phyloP scores from a whole-genome alignment of 2,888 invertebrate species.

The Hemithea aestivaria region DNA sequence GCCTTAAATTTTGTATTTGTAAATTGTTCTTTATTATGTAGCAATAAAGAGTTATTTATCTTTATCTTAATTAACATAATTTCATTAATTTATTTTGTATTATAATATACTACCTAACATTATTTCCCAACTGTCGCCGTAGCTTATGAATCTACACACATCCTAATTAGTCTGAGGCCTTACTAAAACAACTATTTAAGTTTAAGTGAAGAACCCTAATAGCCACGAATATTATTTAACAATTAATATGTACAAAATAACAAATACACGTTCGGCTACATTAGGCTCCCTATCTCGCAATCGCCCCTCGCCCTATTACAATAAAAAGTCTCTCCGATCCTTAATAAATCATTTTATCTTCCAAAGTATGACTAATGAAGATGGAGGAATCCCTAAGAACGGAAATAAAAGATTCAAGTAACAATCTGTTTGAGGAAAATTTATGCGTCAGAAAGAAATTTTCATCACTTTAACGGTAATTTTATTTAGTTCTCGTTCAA shows the following conservation, averaged over 20 bases:
- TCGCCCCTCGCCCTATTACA: conserved; percentile 7
- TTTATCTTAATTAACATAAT: no score
- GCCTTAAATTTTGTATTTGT: no score
- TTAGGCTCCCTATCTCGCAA: no score
- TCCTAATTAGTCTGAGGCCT: conserved; percentile 3
- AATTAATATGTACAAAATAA: background rate
- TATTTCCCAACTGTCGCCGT: background rate
- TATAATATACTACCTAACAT: no score
- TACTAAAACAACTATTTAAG: conserved; percentile 16
- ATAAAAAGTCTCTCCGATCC: conserved; percentile 34
- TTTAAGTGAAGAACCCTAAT: conserved; percentile 12
- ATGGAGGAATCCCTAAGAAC: conserved; percentile 43
- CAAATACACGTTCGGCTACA: no score
- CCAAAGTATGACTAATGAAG: conserved; percentile 65
- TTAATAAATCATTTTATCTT: conserved; percentile 68
- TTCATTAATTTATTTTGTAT: no score
- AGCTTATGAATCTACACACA: background rate
- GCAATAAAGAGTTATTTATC: no score
- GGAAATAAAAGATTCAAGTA: conserved; percentile 57
- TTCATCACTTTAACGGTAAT: conserved; percentile 22
- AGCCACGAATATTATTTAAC: conserved; percentile 8
- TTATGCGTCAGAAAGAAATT: conserved; percentile 29
- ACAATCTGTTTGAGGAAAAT: conserved; percentile 48
- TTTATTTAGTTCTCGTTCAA: conserved; percentile 22
- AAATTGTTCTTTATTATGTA: no score